Conservation (phyloP, 2,113 vertebrate genomes). For the Dipodomys merriami region DNA sequence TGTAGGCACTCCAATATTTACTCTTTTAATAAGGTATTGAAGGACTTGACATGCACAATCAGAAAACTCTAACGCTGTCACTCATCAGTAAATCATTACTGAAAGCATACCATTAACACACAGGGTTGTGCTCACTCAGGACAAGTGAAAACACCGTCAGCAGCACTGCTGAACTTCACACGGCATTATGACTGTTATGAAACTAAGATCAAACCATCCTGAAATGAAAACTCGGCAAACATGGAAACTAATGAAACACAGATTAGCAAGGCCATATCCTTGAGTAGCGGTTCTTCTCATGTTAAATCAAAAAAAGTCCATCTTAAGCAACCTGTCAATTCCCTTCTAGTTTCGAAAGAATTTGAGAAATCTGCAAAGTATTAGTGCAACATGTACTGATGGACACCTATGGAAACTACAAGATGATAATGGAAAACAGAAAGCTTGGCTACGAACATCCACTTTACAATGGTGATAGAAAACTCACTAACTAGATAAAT, state of each 20-base stretch:
- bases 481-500: no score
- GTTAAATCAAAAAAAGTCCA: background rate
- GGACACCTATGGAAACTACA: background rate
- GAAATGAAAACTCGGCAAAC: background rate
- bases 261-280: background rate
- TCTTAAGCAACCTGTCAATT: background rate
- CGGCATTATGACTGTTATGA: background rate
- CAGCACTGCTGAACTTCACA: background rate
- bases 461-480: background rate
- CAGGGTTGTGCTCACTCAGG: background rate
- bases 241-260: background rate
- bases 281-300: background rate
- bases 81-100: background rate
- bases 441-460: background rate
- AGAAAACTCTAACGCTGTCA: background rate
- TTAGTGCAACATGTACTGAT: background rate
- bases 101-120: background rate
- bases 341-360: conserved; percentile 20
- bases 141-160: background rate
- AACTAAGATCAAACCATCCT: background rate
- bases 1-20: background rate
- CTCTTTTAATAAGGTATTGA: background rate
- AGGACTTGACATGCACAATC: background rate
- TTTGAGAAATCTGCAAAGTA: background rate
- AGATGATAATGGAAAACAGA: background rate